These are phyloP conservation scores for Drosophila kepulauana DNA, from an alignment of 1,140 invertebrate species.

Conservation along the genomic window DNA sequence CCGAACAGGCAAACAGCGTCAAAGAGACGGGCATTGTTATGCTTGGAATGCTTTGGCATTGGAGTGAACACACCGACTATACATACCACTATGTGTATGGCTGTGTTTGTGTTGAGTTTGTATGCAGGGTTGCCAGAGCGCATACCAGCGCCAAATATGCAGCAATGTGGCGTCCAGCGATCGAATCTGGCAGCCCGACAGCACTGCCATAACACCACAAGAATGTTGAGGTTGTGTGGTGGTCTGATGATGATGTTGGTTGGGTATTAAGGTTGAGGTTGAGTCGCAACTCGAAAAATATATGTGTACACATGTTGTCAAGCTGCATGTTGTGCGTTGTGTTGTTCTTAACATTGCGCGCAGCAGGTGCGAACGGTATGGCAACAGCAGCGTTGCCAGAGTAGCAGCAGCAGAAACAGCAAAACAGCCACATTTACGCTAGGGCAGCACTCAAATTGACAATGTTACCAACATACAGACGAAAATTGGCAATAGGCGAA, in stretches of 20 bases:
- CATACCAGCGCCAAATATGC: constrained; percentile 26
- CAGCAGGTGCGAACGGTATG: constrained; percentile 42
- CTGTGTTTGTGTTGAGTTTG: constrained; percentile 3
- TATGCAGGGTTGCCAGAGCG: constrained; percentile 47
- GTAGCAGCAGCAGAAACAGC: constrained; percentile 46
- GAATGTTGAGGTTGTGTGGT: constrained; percentile 37
- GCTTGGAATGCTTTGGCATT: constrained; percentile 70
- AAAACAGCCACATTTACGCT: constrained; percentile 40
- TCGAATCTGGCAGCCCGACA: constrained; percentile 52
- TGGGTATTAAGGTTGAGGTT: constrained; percentile 32
- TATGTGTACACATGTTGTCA: constrained; percentile 12
- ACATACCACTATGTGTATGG: not conserved
- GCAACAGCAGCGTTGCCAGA: constrained; percentile 68
- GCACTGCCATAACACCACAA: constrained; percentile 37
- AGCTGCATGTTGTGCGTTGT: constrained; percentile 1
- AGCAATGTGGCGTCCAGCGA: constrained; percentile 33
- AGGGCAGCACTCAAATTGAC: constrained; percentile 63
- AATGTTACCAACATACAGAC: constrained; percentile 82
- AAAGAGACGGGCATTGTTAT: constrained; percentile 75
- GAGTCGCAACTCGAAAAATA: constrained; percentile 3
- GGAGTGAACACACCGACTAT: constrained; percentile 41
- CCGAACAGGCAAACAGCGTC: constrained; percentile 74
- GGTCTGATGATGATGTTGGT: constrained; percentile 1
- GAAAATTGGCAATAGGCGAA: constrained; percentile 63
- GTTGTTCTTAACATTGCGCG: constrained; percentile 36